Percentiles rank a stretch among this genome's conserved stretches.
Evolutionary conservation across 2,113 vertebrate species (phyloP).

Genomic region (Mormoops blainvillei): DNA sequence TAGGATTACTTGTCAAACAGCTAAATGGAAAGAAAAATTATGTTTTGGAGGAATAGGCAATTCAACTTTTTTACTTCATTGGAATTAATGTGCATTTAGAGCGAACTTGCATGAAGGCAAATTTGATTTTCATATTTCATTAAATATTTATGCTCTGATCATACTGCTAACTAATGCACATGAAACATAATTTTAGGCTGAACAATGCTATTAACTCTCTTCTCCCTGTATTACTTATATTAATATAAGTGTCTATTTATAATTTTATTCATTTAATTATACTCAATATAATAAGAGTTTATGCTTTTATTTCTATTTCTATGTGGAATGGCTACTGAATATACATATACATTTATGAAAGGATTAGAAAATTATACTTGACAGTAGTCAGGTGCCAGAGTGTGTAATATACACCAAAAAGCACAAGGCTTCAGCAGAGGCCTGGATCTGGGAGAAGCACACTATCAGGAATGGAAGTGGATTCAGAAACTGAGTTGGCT

Average conservation of each 20-base stretch:
- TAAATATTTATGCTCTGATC: constrained; percentile 6
- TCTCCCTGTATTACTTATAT: neutral
- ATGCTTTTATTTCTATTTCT: neutral
- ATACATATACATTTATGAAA: neutral
- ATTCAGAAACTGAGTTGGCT: neutral
- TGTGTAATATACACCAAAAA: neutral
- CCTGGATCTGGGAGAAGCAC: neutral
- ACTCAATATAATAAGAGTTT: neutral
- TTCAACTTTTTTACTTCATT: neutral
- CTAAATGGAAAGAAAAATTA: constrained; percentile 1
- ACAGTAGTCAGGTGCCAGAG: neutral
- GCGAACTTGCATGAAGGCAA: neutral
- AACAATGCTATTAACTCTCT: neutral
- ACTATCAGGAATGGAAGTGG: neutral
- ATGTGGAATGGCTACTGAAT: neutral
- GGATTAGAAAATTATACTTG: neutral
- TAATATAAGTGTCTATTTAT: neutral
- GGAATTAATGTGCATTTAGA: neutral
- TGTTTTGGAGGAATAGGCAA: neutral
- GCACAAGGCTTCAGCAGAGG: neutral
- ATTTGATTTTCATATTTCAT: constrained; percentile 19
- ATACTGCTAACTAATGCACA: neutral
- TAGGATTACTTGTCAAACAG: neutral
- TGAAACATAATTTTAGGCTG: neutral
- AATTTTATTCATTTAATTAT: neutral